Conservation (phyloP, 1,140 invertebrate genomes). For the Hypsibius dujardini region DNA sequence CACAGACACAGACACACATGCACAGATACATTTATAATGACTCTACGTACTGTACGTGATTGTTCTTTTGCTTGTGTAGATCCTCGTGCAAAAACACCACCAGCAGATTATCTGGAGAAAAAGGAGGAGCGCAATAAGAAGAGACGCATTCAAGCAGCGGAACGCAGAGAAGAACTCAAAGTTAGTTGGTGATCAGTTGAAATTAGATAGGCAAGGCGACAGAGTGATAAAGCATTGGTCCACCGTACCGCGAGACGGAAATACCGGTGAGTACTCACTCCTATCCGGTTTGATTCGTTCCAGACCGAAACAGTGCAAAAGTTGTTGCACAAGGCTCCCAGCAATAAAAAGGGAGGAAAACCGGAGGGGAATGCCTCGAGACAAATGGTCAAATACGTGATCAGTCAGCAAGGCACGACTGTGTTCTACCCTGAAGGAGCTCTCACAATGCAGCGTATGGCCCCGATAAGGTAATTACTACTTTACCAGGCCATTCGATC, state of each 20-base stretch:
- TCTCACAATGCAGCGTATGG: conserved; percentile 19
- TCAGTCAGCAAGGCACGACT: conserved; percentile 19
- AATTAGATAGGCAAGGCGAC: background rate
- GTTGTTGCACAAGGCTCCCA: conserved; percentile 24
- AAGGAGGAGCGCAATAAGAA: conserved; percentile 42
- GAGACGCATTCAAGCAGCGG: conserved; percentile 72
- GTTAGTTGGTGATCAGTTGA: conserved; percentile 31
- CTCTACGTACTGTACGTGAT: no score
- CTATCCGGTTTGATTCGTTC: conserved; percentile 18
- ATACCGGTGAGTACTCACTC: conserved; percentile 10
- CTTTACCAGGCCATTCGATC: no score
- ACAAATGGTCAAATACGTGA: conserved; percentile 19
- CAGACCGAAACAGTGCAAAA: background rate
- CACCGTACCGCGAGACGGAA: background rate
- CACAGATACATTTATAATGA: no score
- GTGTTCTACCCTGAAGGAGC: conserved; percentile 17
- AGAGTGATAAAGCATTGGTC: background rate
- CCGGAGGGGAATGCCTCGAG: conserved; percentile 31
- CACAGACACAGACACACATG: no score
- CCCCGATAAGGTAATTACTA: background rate
- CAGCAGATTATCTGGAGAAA: conserved; percentile 26
- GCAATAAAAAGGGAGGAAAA: conserved; percentile 73
- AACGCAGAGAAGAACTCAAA: conserved; percentile 85
- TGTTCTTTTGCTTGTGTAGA: background rate
- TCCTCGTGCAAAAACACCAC: background rate